Base-by-base conservation (phyloP, 2,797 vertebrate species). In the Euthynnus affinis region DNA sequence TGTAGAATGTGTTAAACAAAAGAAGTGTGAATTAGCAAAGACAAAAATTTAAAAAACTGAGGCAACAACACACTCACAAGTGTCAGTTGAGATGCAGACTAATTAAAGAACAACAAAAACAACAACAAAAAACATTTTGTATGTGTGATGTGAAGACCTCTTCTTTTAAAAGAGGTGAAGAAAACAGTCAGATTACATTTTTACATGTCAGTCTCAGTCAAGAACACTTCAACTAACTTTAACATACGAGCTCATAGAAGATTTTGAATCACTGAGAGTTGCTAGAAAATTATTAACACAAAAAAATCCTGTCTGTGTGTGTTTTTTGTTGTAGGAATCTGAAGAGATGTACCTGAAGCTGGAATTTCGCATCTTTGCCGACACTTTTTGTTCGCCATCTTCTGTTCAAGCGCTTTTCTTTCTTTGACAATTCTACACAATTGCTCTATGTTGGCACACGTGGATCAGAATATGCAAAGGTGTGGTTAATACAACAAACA, bases 311-410 rank as follows among this genome's bases (percentile, higher is more conserved):
- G 34, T 29, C 9, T 69, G 49, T 76, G 32, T 78, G 78, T 69
- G 57, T 80, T 63, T 55, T 55, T 57, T 82, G 66, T 62, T 13
- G 37, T 44, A 62, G 67, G 80, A 69, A 82, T 79, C 37, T 85
- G 20, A 84, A 74, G 60, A 79, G 5, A 89, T 87, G 96, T 99
- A 99, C 98, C 98, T 99, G 98, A 90, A 99, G 97, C 91, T 99
- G 98, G 95, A 98, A 97, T 98, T 99, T 99, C 95, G 97, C 94
- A 92, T 99, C 98, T 99, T 99, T 99, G 96, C 98, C 98, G 96
- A 99, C 97, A 96, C 98, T 99, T 98, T 99, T 99, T 96, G 98
- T 99, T 97, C 98, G 98, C 98, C 98, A 99, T 95, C 98, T 97
- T 97, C 98, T 98, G 79, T 97, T 97, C 94, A 97, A 95, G 86